Conservation (phyloP, 2,113 vertebrate genomes). For the Melanerpes aurifrons region DNA sequence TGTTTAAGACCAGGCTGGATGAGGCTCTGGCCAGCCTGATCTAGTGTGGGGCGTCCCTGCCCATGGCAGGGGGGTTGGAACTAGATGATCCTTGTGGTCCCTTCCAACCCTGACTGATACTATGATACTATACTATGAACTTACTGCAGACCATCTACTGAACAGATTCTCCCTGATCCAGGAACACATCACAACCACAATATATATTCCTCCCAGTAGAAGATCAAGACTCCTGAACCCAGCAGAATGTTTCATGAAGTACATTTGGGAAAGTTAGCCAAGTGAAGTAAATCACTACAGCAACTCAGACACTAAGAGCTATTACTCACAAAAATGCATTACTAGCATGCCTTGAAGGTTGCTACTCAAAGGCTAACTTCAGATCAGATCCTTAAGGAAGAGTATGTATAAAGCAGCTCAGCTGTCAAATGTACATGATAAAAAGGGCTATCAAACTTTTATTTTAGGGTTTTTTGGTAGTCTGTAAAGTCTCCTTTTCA, state of each 20-base stretch:
- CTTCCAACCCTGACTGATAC: no score
- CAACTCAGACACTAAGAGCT: not conserved
- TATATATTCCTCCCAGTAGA: not conserved
- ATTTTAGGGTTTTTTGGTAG: not conserved
- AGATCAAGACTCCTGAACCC: not conserved
- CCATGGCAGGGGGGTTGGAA: no score
- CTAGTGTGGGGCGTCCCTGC: no score
- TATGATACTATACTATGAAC: no score
- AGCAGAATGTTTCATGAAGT: accelerated
- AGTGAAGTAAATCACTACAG: not conserved
- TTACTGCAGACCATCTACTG: not conserved
- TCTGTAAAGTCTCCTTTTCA: not conserved
- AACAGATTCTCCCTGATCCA: not conserved
- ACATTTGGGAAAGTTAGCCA: not conserved
- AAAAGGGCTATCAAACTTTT: not conserved
- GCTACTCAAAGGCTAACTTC: not conserved
- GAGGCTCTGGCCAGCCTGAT: no score
- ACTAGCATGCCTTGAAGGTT: not conserved
- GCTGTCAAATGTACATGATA: not conserved
- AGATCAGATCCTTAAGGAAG: not conserved
- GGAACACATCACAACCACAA: not conserved
- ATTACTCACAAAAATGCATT: not conserved
- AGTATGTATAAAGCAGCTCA: not conserved
- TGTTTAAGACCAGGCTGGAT: no score
- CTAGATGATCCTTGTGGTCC: no score